Conservation (phyloP, 2,113 vertebrate genomes). For the Dissostichus mawsoni region DNA sequence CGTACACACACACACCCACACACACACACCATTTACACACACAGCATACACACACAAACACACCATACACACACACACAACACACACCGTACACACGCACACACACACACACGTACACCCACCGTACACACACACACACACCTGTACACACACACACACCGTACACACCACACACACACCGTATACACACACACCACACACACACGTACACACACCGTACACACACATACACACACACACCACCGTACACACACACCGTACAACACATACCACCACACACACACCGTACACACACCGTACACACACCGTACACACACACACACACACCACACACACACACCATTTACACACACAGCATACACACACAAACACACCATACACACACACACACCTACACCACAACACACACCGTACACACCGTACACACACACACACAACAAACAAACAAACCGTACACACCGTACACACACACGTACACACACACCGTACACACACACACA, state of each 20-base stretch:
- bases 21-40: no score
- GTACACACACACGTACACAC: no score
- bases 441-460: slow-evolving; percentile 10
- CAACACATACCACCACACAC: no score
- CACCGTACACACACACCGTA: no score
- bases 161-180: not conserved
- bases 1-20: no score
- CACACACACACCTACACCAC: slow-evolving; percentile 35
- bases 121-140: not conserved
- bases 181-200: not conserved
- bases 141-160: slow-evolving; percentile 8
- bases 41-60: no score
- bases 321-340: not conserved
- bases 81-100: no score
- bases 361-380: no score
- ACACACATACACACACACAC: not conserved
- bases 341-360: no score
- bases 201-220: no score
- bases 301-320: not conserved
- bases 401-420: not conserved
- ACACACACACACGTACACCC: not conserved
- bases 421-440: not conserved
- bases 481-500: no score
- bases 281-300: not conserved
- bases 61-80: no score